phyloP scores from a whole-genome alignment of 2,888 invertebrate genomes.

The Oxytorus armatus region DNA sequence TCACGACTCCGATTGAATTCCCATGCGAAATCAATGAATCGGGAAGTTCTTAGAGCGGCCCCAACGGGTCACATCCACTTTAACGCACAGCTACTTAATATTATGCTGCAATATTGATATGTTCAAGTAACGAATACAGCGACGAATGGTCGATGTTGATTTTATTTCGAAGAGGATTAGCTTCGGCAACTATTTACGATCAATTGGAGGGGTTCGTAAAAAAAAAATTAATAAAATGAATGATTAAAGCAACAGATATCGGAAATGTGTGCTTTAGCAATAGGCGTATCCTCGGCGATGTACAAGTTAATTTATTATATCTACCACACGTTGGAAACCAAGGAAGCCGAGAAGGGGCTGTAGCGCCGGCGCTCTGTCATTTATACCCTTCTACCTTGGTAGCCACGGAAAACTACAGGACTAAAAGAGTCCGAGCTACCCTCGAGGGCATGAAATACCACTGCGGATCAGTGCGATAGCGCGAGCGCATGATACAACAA shows the following conservation, averaged over 20 bases:
- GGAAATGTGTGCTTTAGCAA: constrained; percentile 23
- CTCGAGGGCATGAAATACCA: constrained; percentile 29
- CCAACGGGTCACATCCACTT: no score
- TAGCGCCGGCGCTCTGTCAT: constrained; percentile 59
- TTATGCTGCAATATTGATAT: not conserved
- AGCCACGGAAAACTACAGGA: constrained; percentile 43
- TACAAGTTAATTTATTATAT: not conserved
- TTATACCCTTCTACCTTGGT: constrained; percentile 30
- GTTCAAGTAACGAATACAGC: no score
- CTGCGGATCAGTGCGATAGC: constrained; percentile 59
- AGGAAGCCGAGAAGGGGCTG: constrained; percentile 49
- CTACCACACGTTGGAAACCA: constrained; percentile 36
- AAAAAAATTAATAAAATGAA: constrained; percentile 44
- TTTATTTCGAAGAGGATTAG: constrained; percentile 1
- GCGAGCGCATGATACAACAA: constrained; percentile 29
- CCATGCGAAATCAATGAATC: no score
- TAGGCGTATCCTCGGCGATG: constrained; percentile 27
- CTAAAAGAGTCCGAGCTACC: constrained; percentile 33
- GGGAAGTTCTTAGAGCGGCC: no score
- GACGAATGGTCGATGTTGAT: no score
- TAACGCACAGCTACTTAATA: no score
- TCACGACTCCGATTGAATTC: no score
- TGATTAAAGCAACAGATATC: constrained; percentile 38
- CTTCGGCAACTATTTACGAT: constrained; percentile 39
- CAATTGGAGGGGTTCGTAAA: constrained; percentile 13